Percentiles rank a stretch among this genome's conserved stretches.
Evolutionary conservation across 2,113 vertebrate genomes (phyloP).

Genomic region (Tichodroma muraria): DNA sequence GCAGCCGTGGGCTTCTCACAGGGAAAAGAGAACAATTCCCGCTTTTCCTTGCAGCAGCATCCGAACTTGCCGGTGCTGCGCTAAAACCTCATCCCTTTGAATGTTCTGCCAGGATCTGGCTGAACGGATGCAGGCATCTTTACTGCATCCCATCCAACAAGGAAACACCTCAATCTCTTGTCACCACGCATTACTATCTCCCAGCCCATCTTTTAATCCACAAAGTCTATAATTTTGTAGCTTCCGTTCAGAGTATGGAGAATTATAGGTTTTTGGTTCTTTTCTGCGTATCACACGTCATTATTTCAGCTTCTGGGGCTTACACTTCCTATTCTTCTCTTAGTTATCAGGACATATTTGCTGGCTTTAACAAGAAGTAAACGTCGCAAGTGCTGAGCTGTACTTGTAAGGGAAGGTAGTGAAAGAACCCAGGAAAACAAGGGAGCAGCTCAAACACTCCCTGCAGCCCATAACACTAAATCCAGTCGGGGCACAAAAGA

Average conservation of each 20-base stretch:
- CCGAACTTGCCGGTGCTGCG: not conserved
- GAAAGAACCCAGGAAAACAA: not conserved
- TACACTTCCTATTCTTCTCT: not conserved
- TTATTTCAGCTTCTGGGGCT: not conserved
- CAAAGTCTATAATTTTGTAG: not conserved
- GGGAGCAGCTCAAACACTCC: not conserved
- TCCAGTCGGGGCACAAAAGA: not conserved
- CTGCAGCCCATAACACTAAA: accelerated
- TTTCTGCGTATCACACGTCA: not conserved
- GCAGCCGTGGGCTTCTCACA: accelerated
- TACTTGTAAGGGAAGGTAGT: no score
- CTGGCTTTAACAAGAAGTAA: not conserved
- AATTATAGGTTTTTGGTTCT: not conserved
- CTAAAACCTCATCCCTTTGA: not conserved
- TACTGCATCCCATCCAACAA: accelerated
- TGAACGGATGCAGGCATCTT: accelerated
- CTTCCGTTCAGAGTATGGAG: not conserved
- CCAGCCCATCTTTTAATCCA: not conserved
- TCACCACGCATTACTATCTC: accelerated
- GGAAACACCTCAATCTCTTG: not conserved
- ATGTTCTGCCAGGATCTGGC: accelerated
- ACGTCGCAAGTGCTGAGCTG: not conserved
- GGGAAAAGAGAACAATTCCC: not conserved
- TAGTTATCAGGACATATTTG: not conserved
- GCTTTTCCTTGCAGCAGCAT: not conserved